phyloP scores from a whole-genome alignment of 1,140 invertebrate genomes.

The Drosophila ananassae region DNA sequence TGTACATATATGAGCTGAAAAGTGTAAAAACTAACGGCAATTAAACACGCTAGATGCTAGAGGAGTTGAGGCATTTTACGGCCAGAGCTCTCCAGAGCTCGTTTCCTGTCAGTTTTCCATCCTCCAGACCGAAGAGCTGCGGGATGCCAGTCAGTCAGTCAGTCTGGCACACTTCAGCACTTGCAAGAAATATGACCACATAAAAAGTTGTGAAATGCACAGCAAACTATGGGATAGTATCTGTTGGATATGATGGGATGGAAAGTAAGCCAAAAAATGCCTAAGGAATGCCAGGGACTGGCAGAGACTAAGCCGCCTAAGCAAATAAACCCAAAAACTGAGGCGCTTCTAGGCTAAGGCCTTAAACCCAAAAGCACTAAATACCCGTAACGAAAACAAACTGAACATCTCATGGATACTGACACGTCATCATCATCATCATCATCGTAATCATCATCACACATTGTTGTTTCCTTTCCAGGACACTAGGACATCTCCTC shows the following conservation, averaged over 20 bases:
- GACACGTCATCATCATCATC: neutral
- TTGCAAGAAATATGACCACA: conserved; percentile 74
- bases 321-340: conserved; percentile 65
- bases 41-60: conserved; percentile 30
- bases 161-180: conserved; percentile 64
- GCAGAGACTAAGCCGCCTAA: conserved; percentile 58
- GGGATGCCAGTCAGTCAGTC: conserved; percentile 39
- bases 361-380: conserved; percentile 55
- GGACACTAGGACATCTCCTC: neutral
- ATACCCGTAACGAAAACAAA: conserved; percentile 66
- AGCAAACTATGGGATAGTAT: conserved; percentile 13
- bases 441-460: conserved; percentile 25
- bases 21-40: conserved; percentile 52
- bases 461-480: conserved; percentile 31
- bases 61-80: conserved; percentile 44
- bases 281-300: conserved; percentile 14
- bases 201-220: conserved; percentile 70
- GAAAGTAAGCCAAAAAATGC: conserved; percentile 42
- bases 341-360: conserved; percentile 37
- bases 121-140: neutral
- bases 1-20: conserved; percentile 8
- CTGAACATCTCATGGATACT: conserved; percentile 33
- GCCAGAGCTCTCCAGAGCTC: conserved; percentile 32
- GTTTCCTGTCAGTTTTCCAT: conserved; percentile 31
- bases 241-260: neutral